phyloP scores from a whole-genome alignment of 2,113 vertebrate genomes.

The Haemorhous mexicanus region DNA sequence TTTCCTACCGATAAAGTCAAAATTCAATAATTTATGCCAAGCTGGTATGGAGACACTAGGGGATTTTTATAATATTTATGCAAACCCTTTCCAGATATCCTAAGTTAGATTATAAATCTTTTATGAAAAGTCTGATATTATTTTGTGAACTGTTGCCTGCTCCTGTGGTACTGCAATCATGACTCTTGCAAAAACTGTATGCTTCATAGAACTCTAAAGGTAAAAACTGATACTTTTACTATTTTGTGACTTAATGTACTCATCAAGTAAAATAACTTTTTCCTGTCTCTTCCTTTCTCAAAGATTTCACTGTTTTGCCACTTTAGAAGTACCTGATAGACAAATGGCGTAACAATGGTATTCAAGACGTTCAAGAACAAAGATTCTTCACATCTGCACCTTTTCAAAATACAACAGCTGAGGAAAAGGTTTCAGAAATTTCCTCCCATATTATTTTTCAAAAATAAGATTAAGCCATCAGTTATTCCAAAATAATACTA shows the following conservation, averaged over 20 bases:
- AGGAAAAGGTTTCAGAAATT: not conserved
- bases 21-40: not conserved
- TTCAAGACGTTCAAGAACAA: not conserved
- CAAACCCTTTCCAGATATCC: not conserved
- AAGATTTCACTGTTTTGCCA: not conserved
- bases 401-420: not conserved
- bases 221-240: not conserved
- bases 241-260: not conserved
- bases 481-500: not conserved
- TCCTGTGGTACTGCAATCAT: not conserved
- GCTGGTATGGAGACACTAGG: accelerated
- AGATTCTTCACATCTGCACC: not conserved
- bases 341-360: not conserved
- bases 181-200: not conserved
- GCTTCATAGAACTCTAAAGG: not conserved
- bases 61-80: not conserved
- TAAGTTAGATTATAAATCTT: not conserved
- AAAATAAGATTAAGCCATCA: not conserved
- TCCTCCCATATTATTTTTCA: not conserved
- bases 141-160: not conserved
- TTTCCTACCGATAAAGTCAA: not conserved
- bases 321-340: not conserved
- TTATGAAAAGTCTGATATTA: not conserved
- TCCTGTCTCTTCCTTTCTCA: not conserved
- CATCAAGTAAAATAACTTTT: not conserved